Base-by-base conservation (phyloP, 2,888 invertebrate species). In the Xestia xanthographa region DNA sequence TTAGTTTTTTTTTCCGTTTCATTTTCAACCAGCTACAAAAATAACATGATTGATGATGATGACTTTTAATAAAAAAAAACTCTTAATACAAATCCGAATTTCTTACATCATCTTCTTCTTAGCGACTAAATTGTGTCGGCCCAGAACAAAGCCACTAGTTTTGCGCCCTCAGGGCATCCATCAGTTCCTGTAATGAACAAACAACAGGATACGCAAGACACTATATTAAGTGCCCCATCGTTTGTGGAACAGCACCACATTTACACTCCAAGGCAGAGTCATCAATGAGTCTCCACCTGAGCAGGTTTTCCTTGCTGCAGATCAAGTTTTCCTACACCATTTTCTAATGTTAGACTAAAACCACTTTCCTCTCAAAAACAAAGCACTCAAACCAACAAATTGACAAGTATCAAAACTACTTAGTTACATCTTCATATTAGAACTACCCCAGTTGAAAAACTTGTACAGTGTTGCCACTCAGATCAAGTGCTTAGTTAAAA, bases 401-500 rank as follows among this genome's bases (percentile, higher is more conserved):
- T 72, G 26, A 34, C 14, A 69, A 66, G 62, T 73, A 78, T 66
- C 34, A 69, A 63, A 65, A 82, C 67, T 26, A 26, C 38, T 22
- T 12, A 62, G 26, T 45, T 29, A 29, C 26, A 45, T 70, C 67
- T 58, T 60, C 38, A 73, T 71, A 83, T 71, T 67, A 50, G 62
- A 78, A 66, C 45, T 14, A 12, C 67, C 50, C 48, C 56, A 70
- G 63, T 45, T 29, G 65, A 79, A 79, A 82, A 83, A 72, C 80
- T 80, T 77, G 63, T 58, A 17, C 26, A 60, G 45, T 67, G 66
- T 82, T 78, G 73, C 71, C 69, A 77, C 74, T 75, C 29, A 60
- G 38, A 71, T 65, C 56, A 77, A 87, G 77, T 72, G 70, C 79
- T 80, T 87, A 71, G 79, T 86, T 87, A 83, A 72, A 86, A 87